Conservation (phyloP, 2,797 vertebrate genomes). For the Sarcoramphus papa region DNA sequence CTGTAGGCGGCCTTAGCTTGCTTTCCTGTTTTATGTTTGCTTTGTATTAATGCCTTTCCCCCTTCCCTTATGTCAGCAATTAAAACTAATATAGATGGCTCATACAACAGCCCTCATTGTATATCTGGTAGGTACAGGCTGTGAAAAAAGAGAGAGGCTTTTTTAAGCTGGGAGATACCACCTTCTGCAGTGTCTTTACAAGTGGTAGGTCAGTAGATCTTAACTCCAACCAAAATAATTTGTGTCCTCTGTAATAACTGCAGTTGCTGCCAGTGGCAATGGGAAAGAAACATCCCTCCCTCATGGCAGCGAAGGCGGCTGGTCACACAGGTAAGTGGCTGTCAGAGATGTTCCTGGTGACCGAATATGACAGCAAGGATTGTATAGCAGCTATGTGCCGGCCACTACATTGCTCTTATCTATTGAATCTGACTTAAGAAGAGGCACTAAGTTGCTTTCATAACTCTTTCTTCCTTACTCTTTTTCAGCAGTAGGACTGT, state of each 20-base stretch:
- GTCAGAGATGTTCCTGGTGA: neutral
- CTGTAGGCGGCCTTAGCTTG: neutral
- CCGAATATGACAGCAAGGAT: neutral
- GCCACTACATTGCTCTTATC: neutral
- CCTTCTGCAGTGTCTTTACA: neutral
- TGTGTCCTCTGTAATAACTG: neutral
- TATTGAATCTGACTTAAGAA: neutral
- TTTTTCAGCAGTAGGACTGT: neutral
- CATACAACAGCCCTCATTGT: neutral
- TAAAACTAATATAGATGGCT: neutral
- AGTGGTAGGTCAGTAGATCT: neutral
- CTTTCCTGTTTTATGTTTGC: neutral
- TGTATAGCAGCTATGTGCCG: neutral
- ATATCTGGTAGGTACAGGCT: neutral
- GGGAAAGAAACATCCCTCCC: neutral
- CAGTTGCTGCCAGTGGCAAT: neutral
- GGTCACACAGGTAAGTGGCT: neutral
- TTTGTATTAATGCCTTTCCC: neutral
- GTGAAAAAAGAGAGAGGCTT: neutral
- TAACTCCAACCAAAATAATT: neutral
- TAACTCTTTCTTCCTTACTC: neutral
- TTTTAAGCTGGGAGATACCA: neutral
- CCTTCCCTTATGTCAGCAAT: neutral
- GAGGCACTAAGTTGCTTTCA: neutral
- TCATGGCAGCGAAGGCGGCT: fast-evolving